A percentile compares a stretch with the other conserved stretches of the same genome.
Evolutionary conservation across 2,888 invertebrate genomes (phyloP).

Genomic region (Polydesmus complanatus): DNA sequence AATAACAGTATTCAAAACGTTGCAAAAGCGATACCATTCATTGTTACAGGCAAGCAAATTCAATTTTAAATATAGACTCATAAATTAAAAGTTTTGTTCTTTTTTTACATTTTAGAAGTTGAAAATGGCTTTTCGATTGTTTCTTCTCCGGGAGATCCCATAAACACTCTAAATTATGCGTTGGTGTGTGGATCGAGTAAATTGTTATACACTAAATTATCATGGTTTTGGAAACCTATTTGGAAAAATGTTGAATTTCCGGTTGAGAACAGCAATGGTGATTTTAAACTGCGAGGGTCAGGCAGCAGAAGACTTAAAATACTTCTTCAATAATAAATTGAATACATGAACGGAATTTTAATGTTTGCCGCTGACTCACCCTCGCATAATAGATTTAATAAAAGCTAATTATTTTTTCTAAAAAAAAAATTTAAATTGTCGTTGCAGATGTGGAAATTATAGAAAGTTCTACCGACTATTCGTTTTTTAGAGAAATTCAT

Average conservation of each 20-base stretch:
- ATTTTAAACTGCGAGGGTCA: too few relatives aligned
- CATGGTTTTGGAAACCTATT: slow-evolving; percentile 8
- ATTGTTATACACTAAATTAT: slow-evolving; percentile 11
- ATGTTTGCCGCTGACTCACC: too few relatives aligned
- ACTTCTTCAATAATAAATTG: too few relatives aligned
- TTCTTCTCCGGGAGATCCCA: not conserved
- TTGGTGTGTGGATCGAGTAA: slow-evolving; percentile 11
- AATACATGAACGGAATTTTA: too few relatives aligned
- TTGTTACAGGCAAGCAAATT: slow-evolving; percentile 10
- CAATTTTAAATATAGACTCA: not conserved
- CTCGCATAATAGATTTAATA: too few relatives aligned
- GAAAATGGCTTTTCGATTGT: slow-evolving; percentile 11
- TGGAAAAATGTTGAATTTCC: too few relatives aligned
- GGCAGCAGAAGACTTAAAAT: too few relatives aligned
- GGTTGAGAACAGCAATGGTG: too few relatives aligned
- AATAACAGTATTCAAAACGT: slow-evolving; percentile 10
- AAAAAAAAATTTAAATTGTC: too few relatives aligned
- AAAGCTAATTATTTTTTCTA: too few relatives aligned
- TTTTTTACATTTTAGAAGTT: slow-evolving; percentile 6
- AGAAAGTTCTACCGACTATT: not conserved
- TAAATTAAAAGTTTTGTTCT: not conserved
- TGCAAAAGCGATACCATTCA: not conserved
- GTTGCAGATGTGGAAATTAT: not conserved
- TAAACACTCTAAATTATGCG: slow-evolving; percentile 7
- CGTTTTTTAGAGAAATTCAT: not conserved